Conservation (phyloP, 2,888 invertebrate genomes). For the Melanargia galathea region DNA sequence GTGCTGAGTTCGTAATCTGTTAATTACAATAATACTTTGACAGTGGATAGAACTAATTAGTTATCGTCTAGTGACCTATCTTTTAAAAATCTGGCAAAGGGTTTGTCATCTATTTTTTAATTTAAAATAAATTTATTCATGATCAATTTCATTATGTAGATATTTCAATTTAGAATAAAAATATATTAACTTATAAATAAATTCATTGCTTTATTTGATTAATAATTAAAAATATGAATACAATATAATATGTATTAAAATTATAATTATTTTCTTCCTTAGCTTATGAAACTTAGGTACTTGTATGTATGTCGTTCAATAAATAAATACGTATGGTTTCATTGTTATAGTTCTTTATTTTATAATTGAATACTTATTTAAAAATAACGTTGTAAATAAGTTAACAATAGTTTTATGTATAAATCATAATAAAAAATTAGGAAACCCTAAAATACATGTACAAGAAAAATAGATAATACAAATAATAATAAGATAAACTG, state of each 20-base stretch:
- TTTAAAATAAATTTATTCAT: not conserved
- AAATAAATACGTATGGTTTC: no score
- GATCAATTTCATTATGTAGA: no score
- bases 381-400: not conserved
- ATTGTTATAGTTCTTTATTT: no score
- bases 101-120: not conserved
- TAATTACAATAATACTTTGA: not conserved
- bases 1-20: not conserved
- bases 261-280: no score
- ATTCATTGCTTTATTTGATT: no score
- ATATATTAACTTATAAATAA: no score
- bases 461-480: slow-evolving; percentile 3
- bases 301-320: no score
- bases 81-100: not conserved
- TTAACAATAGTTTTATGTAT: not conserved
- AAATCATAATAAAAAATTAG: not conserved
- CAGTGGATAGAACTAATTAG: not conserved
- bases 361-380: no score
- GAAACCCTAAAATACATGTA: slow-evolving; percentile 10
- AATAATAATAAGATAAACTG: not conserved
- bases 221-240: no score
- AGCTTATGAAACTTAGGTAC: no score
- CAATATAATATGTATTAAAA: no score
- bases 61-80: not conserved
- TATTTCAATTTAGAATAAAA: no score